Percentiles rank a stretch among this genome's conserved stretches.
These are phyloP conservation scores for Choloepus didactylus DNA, from an alignment of 2,797 vertebrate genomes.

Conservation along the genomic window DNA sequence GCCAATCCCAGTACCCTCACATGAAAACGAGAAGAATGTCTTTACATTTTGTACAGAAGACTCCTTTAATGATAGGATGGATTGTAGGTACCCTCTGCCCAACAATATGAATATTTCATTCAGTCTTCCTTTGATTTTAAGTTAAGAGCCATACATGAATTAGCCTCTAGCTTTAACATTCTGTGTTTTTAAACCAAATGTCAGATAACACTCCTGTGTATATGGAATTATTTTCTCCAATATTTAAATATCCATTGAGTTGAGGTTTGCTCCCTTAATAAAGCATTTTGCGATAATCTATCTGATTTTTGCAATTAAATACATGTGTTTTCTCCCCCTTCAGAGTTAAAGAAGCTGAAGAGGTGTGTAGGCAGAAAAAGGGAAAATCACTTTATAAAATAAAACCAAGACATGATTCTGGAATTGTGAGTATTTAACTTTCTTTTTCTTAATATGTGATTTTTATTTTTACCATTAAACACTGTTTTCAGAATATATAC, in stretches of 20 bases:
- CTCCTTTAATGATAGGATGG: background rate
- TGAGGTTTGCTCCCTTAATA: background rate
- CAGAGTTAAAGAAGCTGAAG: conserved; percentile 96
- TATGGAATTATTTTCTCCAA: background rate
- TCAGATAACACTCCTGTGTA: background rate
- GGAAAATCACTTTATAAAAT: conserved; percentile 96
- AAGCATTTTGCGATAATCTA: background rate
- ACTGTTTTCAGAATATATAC: background rate
- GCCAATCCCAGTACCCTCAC: background rate
- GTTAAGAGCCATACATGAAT: background rate
- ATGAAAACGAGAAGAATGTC: background rate
- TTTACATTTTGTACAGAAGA: background rate
- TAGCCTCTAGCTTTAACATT: background rate
- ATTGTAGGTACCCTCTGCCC: background rate
- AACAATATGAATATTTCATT: background rate
- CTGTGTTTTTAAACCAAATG: background rate
- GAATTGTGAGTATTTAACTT: conserved; percentile 93
- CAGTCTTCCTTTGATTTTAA: background rate
- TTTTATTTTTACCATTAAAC: conserved; percentile 22
- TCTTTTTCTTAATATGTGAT: background rate
- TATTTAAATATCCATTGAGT: background rate
- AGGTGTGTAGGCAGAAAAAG: conserved; percentile 95
- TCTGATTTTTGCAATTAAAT: conserved; percentile 12
- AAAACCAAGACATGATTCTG: conserved; percentile 96
- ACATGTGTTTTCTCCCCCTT: conserved; percentile 61